These are phyloP conservation scores for Amphipyra berbera DNA, from an alignment of 2,888 invertebrate species.

Conservation along the genomic window DNA sequence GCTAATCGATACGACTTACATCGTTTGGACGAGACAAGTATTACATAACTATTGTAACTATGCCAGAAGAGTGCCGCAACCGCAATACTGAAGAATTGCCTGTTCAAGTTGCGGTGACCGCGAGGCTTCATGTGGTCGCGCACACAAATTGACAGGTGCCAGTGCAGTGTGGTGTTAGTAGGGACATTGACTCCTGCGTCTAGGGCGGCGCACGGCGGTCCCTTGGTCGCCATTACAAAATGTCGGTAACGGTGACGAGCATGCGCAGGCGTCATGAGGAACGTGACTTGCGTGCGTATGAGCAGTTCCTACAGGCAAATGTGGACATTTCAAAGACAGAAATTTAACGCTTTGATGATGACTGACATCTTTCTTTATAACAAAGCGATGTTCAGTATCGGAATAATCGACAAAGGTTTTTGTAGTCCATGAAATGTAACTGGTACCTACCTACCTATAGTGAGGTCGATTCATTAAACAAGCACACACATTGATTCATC, in stretches of 20 bases:
- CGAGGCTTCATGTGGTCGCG: constrained; percentile 29
- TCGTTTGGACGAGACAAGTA: neutral
- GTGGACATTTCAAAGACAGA: constrained; percentile 54
- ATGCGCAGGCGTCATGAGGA: constrained; percentile 54
- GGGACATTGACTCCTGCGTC: constrained; percentile 79
- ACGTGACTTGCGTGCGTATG: constrained; percentile 72
- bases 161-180: constrained; percentile 34
- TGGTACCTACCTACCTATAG: neutral
- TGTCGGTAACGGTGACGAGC: constrained; percentile 81
- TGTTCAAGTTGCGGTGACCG: constrained; percentile 25
- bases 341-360: constrained; percentile 58
- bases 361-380: constrained; percentile 26
- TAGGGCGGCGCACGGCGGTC: constrained; percentile 70
- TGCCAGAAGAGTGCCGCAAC: constrained; percentile 32
- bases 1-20: constrained; percentile 21
- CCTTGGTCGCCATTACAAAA: constrained; percentile 79
- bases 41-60: constrained; percentile 37
- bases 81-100: constrained; percentile 40
- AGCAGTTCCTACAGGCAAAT: constrained; percentile 28
- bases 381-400: constrained; percentile 15
- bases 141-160: constrained; percentile 40
- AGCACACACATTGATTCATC: constrained; percentile 5
- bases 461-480: constrained; percentile 13
- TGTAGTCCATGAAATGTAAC: neutral
- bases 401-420: constrained; percentile 4